A percentile compares a stretch with the other conserved stretches of the same genome.
phyloP scores from a whole-genome alignment of 2,113 vertebrate species.

The Apodemus sylvaticus region DNA sequence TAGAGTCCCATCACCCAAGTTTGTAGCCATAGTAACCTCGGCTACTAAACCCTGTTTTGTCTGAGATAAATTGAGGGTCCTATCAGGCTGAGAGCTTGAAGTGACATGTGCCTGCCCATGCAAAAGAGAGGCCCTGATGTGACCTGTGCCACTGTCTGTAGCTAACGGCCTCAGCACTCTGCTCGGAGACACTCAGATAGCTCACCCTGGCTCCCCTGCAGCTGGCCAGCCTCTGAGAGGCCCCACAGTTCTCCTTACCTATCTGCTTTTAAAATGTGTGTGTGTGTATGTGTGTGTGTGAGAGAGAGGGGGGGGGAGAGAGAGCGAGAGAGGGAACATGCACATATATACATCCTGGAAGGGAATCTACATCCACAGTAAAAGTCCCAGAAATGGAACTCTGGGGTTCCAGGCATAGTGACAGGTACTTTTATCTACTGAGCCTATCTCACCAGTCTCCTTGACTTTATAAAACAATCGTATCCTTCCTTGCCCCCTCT shows the following conservation, averaged over 20 bases:
- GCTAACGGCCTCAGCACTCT: neutral
- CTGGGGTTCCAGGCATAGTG: neutral
- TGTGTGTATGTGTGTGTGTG: no score
- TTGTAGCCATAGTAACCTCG: conserved; percentile 2
- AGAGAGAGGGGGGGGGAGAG: no score
- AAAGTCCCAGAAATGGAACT: neutral
- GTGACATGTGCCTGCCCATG: neutral
- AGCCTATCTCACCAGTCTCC: neutral
- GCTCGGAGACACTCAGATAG: neutral
- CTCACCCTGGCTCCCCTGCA: neutral
- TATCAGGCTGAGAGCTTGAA: neutral
- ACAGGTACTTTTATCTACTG: no score
- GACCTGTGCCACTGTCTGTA: neutral
- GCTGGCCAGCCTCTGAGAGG: neutral
- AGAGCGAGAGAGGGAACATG: no score
- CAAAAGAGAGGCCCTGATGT: neutral
- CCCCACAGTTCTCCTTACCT: neutral
- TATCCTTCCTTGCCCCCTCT: neutral
- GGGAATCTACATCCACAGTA: no score
- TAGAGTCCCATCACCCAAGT: neutral
- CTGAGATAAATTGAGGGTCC: neutral
- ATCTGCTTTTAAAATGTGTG: no score
- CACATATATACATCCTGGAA: no score
- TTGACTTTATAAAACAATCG: neutral
- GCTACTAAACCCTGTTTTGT: neutral